Conservation (phyloP, 2,888 invertebrate species). For the Hyposoter dolosus region DNA sequence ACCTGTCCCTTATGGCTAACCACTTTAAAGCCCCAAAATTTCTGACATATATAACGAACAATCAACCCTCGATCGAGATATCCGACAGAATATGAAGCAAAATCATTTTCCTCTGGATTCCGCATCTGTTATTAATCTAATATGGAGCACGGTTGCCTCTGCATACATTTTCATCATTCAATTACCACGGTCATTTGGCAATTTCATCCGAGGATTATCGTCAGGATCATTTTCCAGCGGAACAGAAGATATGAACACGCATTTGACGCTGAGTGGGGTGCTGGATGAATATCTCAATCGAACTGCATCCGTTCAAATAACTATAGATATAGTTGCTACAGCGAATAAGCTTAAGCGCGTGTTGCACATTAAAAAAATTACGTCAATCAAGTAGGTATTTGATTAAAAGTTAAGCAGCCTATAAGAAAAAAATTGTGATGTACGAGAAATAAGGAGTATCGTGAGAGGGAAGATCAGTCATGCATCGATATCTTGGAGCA, state of each 20-base stretch:
- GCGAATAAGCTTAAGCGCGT: conserved; percentile 1
- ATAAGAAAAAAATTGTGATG: too few species aligned
- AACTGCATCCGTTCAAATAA: neutral
- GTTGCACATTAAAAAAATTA: conserved; percentile 5
- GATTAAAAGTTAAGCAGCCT: too few species aligned
- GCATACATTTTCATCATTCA: conserved; percentile 16
- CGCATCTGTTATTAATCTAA: neutral
- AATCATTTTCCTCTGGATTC: neutral
- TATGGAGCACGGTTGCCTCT: neutral
- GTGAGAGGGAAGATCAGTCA: too few species aligned
- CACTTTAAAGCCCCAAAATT: conserved; percentile 48
- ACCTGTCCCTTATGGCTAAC: conserved; percentile 59
- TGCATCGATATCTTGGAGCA: too few species aligned
- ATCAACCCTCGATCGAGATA: neutral
- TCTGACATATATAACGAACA: neutral
- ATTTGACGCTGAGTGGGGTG: conserved; percentile 39
- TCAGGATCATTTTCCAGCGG: neutral
- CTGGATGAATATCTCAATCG: conserved; percentile 13
- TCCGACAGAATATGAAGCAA: neutral
- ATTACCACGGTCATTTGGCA: conserved; percentile 12
- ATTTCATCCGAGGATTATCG: conserved; percentile 3
- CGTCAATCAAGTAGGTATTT: neutral
- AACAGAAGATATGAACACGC: neutral
- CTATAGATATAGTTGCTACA: neutral
- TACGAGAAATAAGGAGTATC: too few species aligned